phyloP scores from a whole-genome alignment of 1,140 invertebrate genomes.

The Ectropis grisescens region DNA sequence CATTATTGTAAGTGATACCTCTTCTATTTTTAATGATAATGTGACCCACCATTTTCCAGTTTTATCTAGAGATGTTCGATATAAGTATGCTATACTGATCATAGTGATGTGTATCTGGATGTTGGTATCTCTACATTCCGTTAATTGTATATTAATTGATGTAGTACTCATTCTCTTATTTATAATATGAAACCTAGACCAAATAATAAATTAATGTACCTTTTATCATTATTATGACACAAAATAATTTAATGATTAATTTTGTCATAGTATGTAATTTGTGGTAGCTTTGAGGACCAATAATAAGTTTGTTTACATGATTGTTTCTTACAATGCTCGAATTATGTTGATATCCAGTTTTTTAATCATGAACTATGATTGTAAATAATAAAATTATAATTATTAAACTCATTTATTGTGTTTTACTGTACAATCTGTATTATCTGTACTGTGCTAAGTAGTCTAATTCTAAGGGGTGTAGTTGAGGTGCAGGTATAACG shows the following conservation, averaged over 20 bases:
- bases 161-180: slow-evolving; percentile 50
- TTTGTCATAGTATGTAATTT: slow-evolving; percentile 38
- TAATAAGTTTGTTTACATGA: slow-evolving; percentile 47
- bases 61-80: slow-evolving; percentile 59
- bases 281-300: slow-evolving; percentile 67
- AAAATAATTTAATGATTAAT: slow-evolving; percentile 37
- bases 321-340: slow-evolving; percentile 40
- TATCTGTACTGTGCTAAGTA: slow-evolving; percentile 79
- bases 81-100: slow-evolving; percentile 29
- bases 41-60: slow-evolving; percentile 67
- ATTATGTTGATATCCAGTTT: slow-evolving; percentile 48
- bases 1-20: slow-evolving; percentile 48
- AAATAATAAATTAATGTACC: slow-evolving; percentile 69
- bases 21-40: slow-evolving; percentile 49
- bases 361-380: neutral
- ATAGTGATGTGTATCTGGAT: slow-evolving; percentile 32
- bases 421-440: slow-evolving; percentile 24
- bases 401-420: slow-evolving; percentile 38
- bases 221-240: slow-evolving; percentile 57
- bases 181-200: slow-evolving; percentile 68
- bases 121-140: slow-evolving; percentile 65
- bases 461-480: slow-evolving; percentile 94
- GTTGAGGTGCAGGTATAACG: slow-evolving; percentile 83
- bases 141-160: slow-evolving; percentile 56
- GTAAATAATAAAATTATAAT: slow-evolving; percentile 57